A percentile compares a stretch with the other conserved stretches of the same genome.
Conservation (phyloP, 1,140 invertebrate species). For the Drosophila mojavensis region DNA sequence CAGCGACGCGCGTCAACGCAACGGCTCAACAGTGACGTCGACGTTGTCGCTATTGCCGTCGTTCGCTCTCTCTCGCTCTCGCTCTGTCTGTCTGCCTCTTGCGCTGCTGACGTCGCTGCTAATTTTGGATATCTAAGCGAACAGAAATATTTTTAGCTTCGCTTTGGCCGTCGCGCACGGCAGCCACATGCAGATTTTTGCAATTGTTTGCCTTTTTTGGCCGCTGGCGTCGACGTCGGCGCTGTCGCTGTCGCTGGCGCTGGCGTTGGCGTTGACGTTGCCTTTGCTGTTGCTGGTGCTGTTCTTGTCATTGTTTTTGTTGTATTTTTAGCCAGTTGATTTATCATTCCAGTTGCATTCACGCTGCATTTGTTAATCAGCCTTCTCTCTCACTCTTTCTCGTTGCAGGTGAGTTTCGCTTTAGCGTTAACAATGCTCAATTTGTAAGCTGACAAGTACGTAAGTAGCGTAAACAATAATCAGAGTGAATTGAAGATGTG, state of each 20-base stretch:
- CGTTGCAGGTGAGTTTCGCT: slow-evolving; percentile 65
- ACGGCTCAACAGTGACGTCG: slow-evolving; percentile 31
- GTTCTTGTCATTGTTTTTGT: slow-evolving; percentile 52
- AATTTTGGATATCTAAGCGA: slow-evolving; percentile 81
- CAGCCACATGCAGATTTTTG: slow-evolving; percentile 76
- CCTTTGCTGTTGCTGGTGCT: slow-evolving; percentile 37
- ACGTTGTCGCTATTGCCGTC: slow-evolving; percentile 24
- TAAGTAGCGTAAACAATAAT: slow-evolving; percentile 40
- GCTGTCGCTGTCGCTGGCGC: slow-evolving; percentile 21
- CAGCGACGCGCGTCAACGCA: slow-evolving; percentile 14
- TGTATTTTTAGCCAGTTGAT: slow-evolving; percentile 78
- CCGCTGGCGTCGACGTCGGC: slow-evolving; percentile 43
- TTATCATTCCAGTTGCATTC: slow-evolving; percentile 73
- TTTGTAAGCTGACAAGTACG: slow-evolving; percentile 41
- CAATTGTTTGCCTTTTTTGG: slow-evolving; percentile 81
- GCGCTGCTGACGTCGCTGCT: slow-evolving; percentile 64
- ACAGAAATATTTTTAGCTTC: slow-evolving; percentile 76
- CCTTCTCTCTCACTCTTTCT: slow-evolving; percentile 46
- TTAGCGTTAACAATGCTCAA: slow-evolving; percentile 16
- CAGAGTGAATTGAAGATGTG: neutral
- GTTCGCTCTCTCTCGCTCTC: neutral
- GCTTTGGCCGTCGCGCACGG: slow-evolving; percentile 40
- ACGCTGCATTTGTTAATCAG: slow-evolving; percentile 73
- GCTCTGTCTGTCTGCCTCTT: neutral
- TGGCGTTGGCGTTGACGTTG: slow-evolving; percentile 38